Base-by-base conservation (phyloP, 37 sponge, comb jelly and placozoan species). In the Aplysina aerophoba region DNA sequence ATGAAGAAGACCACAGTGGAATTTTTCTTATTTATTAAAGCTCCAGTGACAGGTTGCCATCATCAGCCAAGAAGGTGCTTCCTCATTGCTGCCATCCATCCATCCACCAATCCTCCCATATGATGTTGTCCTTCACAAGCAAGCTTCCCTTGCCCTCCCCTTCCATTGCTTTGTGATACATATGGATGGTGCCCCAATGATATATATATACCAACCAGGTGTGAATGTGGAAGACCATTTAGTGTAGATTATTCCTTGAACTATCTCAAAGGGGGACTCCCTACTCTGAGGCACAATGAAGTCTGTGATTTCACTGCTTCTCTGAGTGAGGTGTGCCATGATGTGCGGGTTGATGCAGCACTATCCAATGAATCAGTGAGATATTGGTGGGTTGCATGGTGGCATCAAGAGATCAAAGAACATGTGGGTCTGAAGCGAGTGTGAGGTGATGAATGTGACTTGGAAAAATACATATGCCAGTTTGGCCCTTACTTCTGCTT, bases 211-310 rank as follows among this genome's bases (percentile, higher is more conserved):
- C 64, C 64, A 62, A 62, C 64, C 64, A 62, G 64, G 28, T 62
- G 64, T 62, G 64, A 62, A 27, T 62, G 64, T 62, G 64, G 13
- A 44, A 44, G 8, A 44, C 50, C 50, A 44, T 44, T 44, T 44
- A 44, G 50, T 8, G 50, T 44, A 44, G 75, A 73, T 5, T 35
- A 73, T 11, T 27, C 75, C n/a, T n/a, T 73, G 31, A 73, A 39
- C 27, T 73, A 35, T 38, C 75, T 38, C 41, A 73, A 73, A 73
- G 75, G 75, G 22, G 75, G 75, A 39, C n/a, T 73, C 75, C 75
- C 75, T 11, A 73, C 36, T 33, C 27, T 39, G 8, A 35, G 75
- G 6, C 75, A 73, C 75, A 73, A 73, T 38, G 4, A 73, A 13
- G 75, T 73, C n/a, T 6, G 75, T 6, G 75, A 73, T 33, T 11